Conservation (phyloP, 2,797 vertebrate genomes). For the Sciurus carolinensis region DNA sequence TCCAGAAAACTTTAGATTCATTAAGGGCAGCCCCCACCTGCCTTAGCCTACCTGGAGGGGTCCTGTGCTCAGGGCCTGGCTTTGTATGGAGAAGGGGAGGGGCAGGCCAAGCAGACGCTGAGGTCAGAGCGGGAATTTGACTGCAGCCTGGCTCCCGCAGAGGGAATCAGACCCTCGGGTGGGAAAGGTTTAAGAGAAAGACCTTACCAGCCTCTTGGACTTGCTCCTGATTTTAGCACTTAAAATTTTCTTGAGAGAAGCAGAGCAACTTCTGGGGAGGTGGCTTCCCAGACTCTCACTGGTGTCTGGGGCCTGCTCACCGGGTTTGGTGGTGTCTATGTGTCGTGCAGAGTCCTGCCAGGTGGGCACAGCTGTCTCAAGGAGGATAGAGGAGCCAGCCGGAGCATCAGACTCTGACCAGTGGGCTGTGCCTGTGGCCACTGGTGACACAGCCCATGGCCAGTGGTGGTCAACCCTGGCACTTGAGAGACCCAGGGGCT, state of each 20-base stretch:
- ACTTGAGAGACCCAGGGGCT: background rate
- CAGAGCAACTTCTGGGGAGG: background rate
- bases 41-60: background rate
- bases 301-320: background rate
- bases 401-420: background rate
- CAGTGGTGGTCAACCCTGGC: background rate
- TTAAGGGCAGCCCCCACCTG: too few species aligned
- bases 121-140: background rate
- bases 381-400: background rate
- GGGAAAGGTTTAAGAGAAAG: conserved; percentile 8
- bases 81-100: background rate
- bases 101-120: background rate
- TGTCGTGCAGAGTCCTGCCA: background rate
- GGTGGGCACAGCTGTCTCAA: too few species aligned
- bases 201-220: background rate
- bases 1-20: background rate
- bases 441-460: accelerated
- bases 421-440: background rate
- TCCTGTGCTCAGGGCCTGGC: background rate
- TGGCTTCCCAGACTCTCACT: background rate
- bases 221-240: too few species aligned
- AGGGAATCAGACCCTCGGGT: background rate
- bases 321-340: background rate
- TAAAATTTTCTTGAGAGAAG: background rate
- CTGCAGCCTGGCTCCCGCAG: background rate